Percentiles rank a stretch among this genome's conserved stretches.
phyloP scores from a whole-genome alignment of 2,113 vertebrate genomes.

The Phasianus colchicus region DNA sequence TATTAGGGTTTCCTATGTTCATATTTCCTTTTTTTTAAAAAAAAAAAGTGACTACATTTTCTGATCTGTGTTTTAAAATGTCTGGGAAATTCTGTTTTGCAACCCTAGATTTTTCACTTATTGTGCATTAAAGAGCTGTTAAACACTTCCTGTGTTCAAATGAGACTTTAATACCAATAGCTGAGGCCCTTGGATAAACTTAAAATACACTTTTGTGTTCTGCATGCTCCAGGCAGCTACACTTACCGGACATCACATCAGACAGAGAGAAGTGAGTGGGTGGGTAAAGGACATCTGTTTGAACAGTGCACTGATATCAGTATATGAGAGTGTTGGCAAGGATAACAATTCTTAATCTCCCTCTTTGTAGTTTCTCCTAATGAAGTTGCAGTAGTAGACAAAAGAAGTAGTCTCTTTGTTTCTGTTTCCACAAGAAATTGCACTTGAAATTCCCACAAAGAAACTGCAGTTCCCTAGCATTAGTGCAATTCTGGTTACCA shows the following conservation, averaged over 20 bases:
- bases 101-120: background rate
- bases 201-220: background rate
- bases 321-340: accelerated
- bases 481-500: background rate
- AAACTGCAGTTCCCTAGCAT: background rate
- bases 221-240: no score
- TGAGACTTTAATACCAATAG: background rate
- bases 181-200: background rate
- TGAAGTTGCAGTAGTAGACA: background rate
- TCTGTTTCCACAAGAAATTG: background rate
- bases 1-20: background rate
- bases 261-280: background rate
- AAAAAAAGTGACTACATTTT: background rate
- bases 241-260: background rate
- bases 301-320: accelerated
- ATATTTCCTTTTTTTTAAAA: background rate
- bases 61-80: background rate
- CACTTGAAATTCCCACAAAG: background rate
- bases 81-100: background rate
- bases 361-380: background rate
- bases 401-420: background rate
- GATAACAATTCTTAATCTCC: background rate
- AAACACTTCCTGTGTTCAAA: background rate
- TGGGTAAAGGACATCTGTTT: background rate
- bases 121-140: background rate